These are phyloP conservation scores for Oplegnathus fasciatus DNA, from an alignment of 2,113 vertebrate species.

Conservation along the genomic window DNA sequence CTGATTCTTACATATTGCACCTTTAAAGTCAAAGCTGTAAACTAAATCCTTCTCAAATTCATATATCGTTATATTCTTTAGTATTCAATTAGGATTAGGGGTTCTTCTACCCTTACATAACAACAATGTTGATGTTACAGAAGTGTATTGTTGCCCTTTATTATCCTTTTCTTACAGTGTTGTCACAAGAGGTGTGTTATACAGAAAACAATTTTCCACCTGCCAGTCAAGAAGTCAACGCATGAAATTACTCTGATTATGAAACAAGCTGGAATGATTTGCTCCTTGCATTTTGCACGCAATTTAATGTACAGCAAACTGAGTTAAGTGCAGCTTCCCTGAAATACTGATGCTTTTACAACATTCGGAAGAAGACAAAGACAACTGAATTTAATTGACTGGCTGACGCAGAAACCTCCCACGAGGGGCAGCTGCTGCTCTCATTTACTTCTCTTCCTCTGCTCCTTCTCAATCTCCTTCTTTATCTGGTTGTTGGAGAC, in stretches of 20 bases:
- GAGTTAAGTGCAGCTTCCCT: constrained; percentile 36
- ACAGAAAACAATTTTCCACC: constrained; percentile 54
- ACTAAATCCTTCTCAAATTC: not conserved
- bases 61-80: not conserved
- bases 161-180: not conserved
- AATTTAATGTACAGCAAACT: constrained; percentile 32
- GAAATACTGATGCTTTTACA: constrained; percentile 50
- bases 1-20: too few relatives aligned
- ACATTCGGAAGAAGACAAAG: constrained; percentile 42
- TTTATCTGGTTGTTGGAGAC: not conserved
- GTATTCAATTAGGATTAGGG: not conserved
- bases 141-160: constrained; percentile 1
- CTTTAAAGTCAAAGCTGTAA: constrained; percentile 10
- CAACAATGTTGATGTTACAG: not conserved
- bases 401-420: constrained; percentile 55
- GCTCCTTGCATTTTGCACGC: constrained; percentile 29
- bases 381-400: constrained; percentile 65
- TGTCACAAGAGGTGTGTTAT: constrained; percentile 21
- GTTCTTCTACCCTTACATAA: not conserved
- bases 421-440: constrained; percentile 53
- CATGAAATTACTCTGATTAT: constrained; percentile 60
- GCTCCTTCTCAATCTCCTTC: not conserved
- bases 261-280: constrained; percentile 39
- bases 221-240: constrained; percentile 57
- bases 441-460: constrained; percentile 18